Percentiles rank a stretch among this genome's conserved stretches.
Evolutionary conservation across 2,888 invertebrate genomes (phyloP).

Genomic region (Drosophila neonasuta): DNA sequence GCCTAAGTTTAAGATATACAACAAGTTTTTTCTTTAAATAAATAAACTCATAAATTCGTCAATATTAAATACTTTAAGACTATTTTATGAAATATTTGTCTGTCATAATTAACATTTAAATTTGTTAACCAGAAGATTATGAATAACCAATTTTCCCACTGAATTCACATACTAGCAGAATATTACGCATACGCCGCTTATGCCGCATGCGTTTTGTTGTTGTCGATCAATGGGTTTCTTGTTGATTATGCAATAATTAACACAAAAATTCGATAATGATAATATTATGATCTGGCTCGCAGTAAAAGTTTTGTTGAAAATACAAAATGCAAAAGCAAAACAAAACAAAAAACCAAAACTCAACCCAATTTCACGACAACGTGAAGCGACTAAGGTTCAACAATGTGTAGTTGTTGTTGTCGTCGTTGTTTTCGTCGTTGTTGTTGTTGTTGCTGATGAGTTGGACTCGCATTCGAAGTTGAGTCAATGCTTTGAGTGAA

Average conservation of each 20-base stretch:
- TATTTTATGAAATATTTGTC: too few species aligned
- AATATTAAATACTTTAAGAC: too few species aligned
- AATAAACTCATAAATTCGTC: too few species aligned
- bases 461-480: slow-evolving; percentile 20
- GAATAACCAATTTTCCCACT: not conserved
- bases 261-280: slow-evolving; percentile 50
- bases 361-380: slow-evolving; percentile 66
- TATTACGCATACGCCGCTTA: slow-evolving; percentile 60
- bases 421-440: too few species aligned
- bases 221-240: slow-evolving; percentile 1
- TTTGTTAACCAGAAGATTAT: not conserved
- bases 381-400: slow-evolving; percentile 68
- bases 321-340: slow-evolving; percentile 47
- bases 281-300: slow-evolving; percentile 38
- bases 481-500: slow-evolving; percentile 37
- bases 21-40: too few species aligned
- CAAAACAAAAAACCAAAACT: slow-evolving; percentile 50
- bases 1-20: too few species aligned
- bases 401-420: too few species aligned
- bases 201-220: not conserved
- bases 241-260: slow-evolving; percentile 58
- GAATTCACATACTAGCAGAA: slow-evolving; percentile 43
- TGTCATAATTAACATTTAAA: too few species aligned
- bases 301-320: slow-evolving; percentile 45
- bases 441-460: slow-evolving; percentile 5